phyloP scores from a whole-genome alignment of 1,140 invertebrate genomes.

The Drosophila bifasciata region DNA sequence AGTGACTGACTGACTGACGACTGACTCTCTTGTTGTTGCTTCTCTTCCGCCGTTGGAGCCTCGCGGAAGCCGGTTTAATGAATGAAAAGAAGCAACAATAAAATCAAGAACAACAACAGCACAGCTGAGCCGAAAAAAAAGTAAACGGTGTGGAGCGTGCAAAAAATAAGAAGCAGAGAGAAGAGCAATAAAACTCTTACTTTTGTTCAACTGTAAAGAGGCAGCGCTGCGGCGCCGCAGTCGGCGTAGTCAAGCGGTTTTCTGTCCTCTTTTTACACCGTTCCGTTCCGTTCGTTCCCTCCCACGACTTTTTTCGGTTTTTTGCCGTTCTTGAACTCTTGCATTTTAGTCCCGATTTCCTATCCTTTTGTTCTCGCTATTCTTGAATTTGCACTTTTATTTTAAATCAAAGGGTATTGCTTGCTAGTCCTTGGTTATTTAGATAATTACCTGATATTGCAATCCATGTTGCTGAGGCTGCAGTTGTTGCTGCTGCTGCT shows the following conservation, averaged over 20 bases:
- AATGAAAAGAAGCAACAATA: constrained; percentile 66
- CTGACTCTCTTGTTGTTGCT: constrained; percentile 26
- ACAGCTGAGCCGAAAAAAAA: constrained; percentile 70
- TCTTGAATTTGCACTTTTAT: constrained; percentile 61
- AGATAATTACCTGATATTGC: constrained; percentile 80
- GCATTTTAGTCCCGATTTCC: constrained; percentile 44
- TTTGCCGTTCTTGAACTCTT: constrained; percentile 51
- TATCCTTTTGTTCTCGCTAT: constrained; percentile 8
- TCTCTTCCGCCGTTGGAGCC: constrained; percentile 47
- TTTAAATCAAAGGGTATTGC: constrained; percentile 27
- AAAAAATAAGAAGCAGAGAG: constrained; percentile 40
- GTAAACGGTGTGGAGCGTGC: constrained; percentile 67
- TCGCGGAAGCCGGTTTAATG: constrained; percentile 80
- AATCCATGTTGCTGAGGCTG: constrained; percentile 59
- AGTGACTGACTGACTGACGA: constrained; percentile 37
- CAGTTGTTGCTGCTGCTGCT: constrained; percentile 61
- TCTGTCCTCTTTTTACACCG: not conserved
- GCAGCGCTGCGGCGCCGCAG: constrained; percentile 31
- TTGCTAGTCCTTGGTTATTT: constrained; percentile 29
- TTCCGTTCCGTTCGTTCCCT: too few relatives aligned
- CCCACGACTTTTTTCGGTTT: not conserved
- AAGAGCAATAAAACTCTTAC: constrained; percentile 61
- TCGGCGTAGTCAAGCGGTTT: constrained; percentile 7
- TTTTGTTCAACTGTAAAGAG: constrained; percentile 67
- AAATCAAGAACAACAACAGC: constrained; percentile 41